These are phyloP conservation scores for Gobius niger DNA, from an alignment of 2,113 vertebrate genomes.

Conservation along the genomic window DNA sequence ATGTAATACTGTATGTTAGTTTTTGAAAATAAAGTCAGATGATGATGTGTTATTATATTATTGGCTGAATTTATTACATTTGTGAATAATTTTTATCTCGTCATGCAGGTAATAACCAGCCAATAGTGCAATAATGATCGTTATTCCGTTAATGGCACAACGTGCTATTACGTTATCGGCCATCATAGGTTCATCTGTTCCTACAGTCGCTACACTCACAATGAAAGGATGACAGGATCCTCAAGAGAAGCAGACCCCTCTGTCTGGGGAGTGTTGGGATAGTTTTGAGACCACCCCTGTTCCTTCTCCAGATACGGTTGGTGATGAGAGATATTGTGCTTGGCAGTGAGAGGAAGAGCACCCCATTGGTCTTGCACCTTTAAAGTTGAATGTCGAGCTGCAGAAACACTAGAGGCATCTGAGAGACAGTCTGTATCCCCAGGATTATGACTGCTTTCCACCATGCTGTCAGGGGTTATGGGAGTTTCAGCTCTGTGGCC, in stretches of 20 bases:
- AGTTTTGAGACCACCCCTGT: constrained; percentile 78
- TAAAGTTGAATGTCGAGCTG: constrained; percentile 54
- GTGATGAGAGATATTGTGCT: constrained; percentile 34
- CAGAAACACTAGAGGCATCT: constrained; percentile 73
- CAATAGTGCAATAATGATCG: too few relatives aligned
- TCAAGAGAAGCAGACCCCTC: constrained; percentile 78
- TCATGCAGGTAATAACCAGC: too few relatives aligned
- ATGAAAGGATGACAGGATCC: constrained; percentile 88
- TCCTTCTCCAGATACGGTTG: constrained; percentile 63
- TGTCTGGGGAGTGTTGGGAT: constrained; percentile 55
- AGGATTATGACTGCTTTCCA: constrained; percentile 71
- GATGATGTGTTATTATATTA: too few relatives aligned
- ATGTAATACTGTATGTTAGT: too few relatives aligned
- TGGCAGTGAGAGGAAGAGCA: constrained; percentile 46
- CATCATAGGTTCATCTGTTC: too few relatives aligned
- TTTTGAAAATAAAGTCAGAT: too few relatives aligned
- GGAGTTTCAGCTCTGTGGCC: constrained; percentile 61
- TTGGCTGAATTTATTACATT: too few relatives aligned
- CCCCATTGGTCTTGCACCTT: constrained; percentile 48
- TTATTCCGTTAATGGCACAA: too few relatives aligned
- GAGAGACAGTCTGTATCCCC: constrained; percentile 82
- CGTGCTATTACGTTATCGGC: too few relatives aligned
- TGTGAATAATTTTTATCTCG: too few relatives aligned
- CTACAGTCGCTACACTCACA: constrained; percentile 76
- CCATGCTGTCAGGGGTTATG: constrained; percentile 83